These are phyloP conservation scores for Trichonephila clavata DNA, from an alignment of 1,140 invertebrate genomes.

Conservation along the genomic window DNA sequence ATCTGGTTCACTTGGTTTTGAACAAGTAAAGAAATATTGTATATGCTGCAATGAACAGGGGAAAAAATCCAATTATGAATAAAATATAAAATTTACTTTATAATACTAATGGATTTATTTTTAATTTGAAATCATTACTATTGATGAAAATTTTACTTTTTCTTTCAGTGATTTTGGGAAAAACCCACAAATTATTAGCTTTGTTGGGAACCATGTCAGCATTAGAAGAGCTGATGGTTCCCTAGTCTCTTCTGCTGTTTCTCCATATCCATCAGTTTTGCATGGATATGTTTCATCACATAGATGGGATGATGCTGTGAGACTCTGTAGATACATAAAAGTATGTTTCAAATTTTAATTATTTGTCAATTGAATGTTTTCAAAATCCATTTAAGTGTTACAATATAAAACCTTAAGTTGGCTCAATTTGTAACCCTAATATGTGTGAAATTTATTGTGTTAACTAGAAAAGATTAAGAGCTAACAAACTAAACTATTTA, in stretches of 20 bases:
- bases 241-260: conserved; percentile 85
- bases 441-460: too few species aligned
- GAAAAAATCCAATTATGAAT: background rate
- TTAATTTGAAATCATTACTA: too few species aligned
- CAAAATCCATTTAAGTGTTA: too few species aligned
- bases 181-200: conserved; percentile 88
- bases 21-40: too few species aligned
- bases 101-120: too few species aligned
- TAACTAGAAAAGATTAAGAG: too few species aligned
- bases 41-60: background rate
- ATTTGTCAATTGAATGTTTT: too few species aligned
- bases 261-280: conserved; percentile 86
- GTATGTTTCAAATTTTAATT: conserved; percentile 81
- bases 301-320: conserved; percentile 89
- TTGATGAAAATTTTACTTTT: background rate
- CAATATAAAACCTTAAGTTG: too few species aligned
- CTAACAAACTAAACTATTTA: too few species aligned
- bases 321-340: conserved; percentile 89
- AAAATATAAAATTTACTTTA: background rate
- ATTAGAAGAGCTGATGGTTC: conserved; percentile 88
- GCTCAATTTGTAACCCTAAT: too few species aligned
- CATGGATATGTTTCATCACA: conserved; percentile 85
- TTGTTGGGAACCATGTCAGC: conserved; percentile 89
- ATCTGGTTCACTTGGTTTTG: too few species aligned
- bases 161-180: conserved; percentile 88